These are phyloP conservation scores for Philopotamus ludificatus DNA, from an alignment of 1,140 invertebrate species.

Conservation along the genomic window DNA sequence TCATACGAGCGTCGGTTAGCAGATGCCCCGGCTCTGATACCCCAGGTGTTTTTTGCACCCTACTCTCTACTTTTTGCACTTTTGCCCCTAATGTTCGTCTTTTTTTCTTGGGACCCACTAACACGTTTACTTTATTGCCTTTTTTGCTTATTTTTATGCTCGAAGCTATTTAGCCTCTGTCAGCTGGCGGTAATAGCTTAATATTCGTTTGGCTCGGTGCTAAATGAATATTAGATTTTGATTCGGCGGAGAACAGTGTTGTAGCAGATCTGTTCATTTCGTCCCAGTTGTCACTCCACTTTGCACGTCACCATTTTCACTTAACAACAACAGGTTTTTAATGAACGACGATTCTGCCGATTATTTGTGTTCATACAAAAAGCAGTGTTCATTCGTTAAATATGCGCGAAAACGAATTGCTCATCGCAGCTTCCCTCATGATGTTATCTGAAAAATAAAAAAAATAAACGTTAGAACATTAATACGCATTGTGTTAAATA, in stretches of 20 bases:
- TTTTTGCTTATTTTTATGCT: background rate
- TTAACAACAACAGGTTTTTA: background rate
- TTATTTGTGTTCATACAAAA: background rate
- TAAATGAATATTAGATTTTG: conserved; percentile 1
- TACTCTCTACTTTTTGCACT: background rate
- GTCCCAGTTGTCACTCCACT: conserved; percentile 11
- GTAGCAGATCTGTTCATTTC: background rate
- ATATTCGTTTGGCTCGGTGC: background rate
- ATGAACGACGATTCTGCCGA: background rate
- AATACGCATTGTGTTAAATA: no score
- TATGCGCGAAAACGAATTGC: no score
- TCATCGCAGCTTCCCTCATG: no score
- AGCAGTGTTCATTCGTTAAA: background rate
- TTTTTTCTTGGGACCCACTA: background rate
- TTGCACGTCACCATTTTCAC: conserved; percentile 26
- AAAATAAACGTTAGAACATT: no score
- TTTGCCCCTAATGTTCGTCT: background rate
- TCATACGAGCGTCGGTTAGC: conserved; percentile 1
- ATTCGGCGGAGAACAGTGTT: background rate
- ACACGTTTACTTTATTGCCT: background rate
- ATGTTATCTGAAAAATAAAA: no score
- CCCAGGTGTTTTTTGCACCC: background rate
- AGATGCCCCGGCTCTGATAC: background rate
- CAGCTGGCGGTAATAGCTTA: background rate
- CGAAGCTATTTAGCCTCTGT: background rate